Base-by-base conservation (phyloP, 2,888 invertebrate species). In the Rhyacophila evoluta region DNA sequence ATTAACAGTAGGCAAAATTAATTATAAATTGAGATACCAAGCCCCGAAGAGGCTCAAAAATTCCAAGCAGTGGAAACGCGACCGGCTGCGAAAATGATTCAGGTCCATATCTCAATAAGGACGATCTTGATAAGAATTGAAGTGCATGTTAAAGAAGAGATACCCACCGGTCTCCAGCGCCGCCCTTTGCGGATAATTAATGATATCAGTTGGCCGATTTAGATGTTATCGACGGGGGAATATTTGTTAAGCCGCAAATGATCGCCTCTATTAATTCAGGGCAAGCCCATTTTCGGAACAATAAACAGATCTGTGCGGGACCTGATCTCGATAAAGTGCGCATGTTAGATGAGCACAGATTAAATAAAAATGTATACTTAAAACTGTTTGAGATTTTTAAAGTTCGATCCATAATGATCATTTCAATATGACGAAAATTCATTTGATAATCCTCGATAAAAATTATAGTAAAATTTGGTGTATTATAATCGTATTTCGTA, bases 81-180 rank as follows among this genome's bases (percentile, higher is more conserved):
- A 19, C 19, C 55, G 15, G 19, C 19, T 55, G 25, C 19, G 55
- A 55, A 55, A 19, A 55, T 55, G 10, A 55, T 55, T 55, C 55
- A 25, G 1, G 55, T 55, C 19, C 55, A 19, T 55, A 55, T 55
- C 55, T 55, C 15, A 19, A 55, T 25, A 19, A 15, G 55, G 2
- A 10, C 55, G 55, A 55, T 55, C 55, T 25, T n/a, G 55, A 55
- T 55, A 55, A 10, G 55, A 55, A 19, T 55, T 55, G 55, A 55
- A 25, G 15, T 55, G 55, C 55, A 55, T 55, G 55, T 55, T 55
- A 55, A 55, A 55, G 55, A 19, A 19, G 55, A 55, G 55, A 55
- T 55, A 55, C 55, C 55, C 25, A 55, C 55, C 55, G 55, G 55
- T 55, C 55, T 55, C 12, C 55, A 25, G 55, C 55, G 55, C 55